phyloP scores from a whole-genome alignment of 64 coral and sea anemone species.

The Montipora capricornis region DNA sequence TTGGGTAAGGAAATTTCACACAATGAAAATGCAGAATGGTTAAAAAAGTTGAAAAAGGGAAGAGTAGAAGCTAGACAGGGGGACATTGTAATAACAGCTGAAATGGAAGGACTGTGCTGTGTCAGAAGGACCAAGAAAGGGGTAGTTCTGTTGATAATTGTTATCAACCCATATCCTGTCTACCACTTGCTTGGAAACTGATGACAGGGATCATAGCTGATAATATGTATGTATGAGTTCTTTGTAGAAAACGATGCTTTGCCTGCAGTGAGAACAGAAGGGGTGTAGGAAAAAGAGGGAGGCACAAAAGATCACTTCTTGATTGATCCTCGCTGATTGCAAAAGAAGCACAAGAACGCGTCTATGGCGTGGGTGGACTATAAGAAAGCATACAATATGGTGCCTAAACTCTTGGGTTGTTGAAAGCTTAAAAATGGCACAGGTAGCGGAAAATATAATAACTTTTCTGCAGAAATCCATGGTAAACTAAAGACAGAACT shows the following conservation, averaged over 20 bases:
- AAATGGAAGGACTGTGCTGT: conserved; percentile 71
- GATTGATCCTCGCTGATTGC: no score
- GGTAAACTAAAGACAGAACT: no score
- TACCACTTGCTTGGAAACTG: conserved; percentile 48
- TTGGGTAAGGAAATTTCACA: conserved; percentile 35
- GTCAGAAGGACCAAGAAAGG: conserved; percentile 51
- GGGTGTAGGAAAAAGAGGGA: no score
- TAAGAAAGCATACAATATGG: no score
- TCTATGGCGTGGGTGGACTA: background rate
- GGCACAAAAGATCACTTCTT: no score
- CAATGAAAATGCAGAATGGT: no score
- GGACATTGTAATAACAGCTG: conserved; percentile 21
- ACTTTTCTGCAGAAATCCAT: no score
- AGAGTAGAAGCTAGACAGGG: background rate
- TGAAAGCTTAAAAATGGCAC: no score
- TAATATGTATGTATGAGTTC: background rate
- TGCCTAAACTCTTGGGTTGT: no score
- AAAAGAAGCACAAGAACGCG: background rate
- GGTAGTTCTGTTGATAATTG: background rate
- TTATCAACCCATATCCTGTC: conserved; percentile 44
- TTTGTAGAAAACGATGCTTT: no score
- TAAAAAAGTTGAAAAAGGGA: background rate
- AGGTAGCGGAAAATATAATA: no score
- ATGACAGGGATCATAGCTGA: conserved; percentile 44
- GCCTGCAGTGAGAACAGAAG: no score